These are phyloP conservation scores for Rutpela maculata DNA, from an alignment of 2,888 invertebrate species.

Conservation along the genomic window DNA sequence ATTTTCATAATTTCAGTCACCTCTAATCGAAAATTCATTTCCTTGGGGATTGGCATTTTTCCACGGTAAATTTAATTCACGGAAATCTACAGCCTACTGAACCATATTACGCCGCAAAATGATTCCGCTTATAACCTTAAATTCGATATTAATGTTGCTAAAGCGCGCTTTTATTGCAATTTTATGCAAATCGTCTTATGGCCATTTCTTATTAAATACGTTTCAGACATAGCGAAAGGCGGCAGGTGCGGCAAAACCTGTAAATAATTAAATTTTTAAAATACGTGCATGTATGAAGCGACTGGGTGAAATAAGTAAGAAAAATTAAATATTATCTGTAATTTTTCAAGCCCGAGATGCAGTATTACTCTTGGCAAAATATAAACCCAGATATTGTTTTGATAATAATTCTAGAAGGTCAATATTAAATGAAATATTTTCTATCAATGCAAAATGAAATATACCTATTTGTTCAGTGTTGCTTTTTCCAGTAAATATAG, in stretches of 20 bases:
- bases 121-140: slow-evolving; percentile 45
- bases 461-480: no score
- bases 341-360: no score
- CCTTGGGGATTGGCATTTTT: slow-evolving; percentile 35
- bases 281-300: no score
- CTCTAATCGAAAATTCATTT: slow-evolving; percentile 29
- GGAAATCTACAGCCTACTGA: slow-evolving; percentile 31
- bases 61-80: slow-evolving; percentile 29
- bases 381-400: no score
- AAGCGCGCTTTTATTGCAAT: slow-evolving; percentile 42
- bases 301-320: no score
- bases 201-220: slow-evolving; percentile 42
- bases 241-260: not conserved
- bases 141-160: slow-evolving; percentile 50
- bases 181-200: slow-evolving; percentile 46
- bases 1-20: slow-evolving; percentile 15
- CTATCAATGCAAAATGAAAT: no score
- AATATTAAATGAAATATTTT: no score
- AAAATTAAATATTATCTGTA: no score
- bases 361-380: no score
- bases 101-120: slow-evolving; percentile 38
- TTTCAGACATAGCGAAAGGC: slow-evolving; percentile 21
- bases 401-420: no score
- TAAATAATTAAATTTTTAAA: slow-evolving; percentile 4
- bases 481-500: no score